Conservation (phyloP, 37 sponge, comb jelly and placozoan genomes). For the Aplysina aerophoba region DNA sequence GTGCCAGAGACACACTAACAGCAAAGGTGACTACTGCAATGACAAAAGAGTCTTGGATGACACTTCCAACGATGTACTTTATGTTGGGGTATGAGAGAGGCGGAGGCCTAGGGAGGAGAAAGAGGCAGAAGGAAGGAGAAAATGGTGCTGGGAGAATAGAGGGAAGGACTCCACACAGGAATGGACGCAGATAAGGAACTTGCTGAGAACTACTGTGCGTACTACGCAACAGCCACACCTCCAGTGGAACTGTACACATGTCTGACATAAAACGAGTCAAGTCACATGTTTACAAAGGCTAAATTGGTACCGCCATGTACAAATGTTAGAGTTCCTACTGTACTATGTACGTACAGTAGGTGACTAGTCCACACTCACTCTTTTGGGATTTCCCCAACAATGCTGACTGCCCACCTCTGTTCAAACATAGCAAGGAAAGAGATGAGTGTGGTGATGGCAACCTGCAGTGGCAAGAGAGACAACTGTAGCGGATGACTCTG, state of each 20-base stretch:
- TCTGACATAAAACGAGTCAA: no score
- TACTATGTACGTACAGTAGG: background rate
- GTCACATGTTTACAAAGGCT: no score
- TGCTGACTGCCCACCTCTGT: background rate
- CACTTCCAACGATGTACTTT: conserved; percentile 33
- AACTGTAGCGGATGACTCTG: no score
- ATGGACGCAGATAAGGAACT: no score
- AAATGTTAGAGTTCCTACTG: background rate
- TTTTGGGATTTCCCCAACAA: background rate
- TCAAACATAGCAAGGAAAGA: conserved; percentile 1
- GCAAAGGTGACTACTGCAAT: conserved; percentile 76
- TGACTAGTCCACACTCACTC: background rate
- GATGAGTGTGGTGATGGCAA: conserved; percentile 6
- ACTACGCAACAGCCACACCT: no score
- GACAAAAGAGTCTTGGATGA: conserved; percentile 64
- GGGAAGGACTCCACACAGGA: no score
- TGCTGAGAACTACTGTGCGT: no score
- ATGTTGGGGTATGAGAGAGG: conserved; percentile 39
- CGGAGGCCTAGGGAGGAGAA: conserved; percentile 45
- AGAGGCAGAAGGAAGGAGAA: no score
- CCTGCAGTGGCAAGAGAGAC: no score
- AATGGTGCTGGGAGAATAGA: no score
- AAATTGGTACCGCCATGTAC: no score
- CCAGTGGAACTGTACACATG: no score
- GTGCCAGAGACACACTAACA: conserved; percentile 63